Conservation (phyloP, 2,797 vertebrate species). For the Sebastes trivittatus region DNA sequence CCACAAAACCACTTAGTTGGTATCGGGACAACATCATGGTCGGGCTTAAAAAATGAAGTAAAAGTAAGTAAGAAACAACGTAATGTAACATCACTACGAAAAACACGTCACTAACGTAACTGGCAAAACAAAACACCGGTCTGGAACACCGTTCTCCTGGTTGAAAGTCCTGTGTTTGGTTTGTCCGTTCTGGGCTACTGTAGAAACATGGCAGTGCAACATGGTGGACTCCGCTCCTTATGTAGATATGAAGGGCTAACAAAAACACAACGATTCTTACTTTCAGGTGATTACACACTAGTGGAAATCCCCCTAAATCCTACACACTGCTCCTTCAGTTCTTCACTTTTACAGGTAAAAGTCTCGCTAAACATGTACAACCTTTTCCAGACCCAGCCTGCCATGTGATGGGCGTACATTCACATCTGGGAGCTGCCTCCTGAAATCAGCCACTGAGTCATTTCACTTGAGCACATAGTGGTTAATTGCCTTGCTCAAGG, state of each 20-base stretch:
- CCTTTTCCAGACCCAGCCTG: background rate
- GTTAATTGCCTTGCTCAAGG: conserved; percentile 71
- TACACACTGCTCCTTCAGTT: background rate
- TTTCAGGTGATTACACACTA: background rate
- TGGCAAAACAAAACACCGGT: too few species aligned
- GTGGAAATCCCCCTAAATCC: background rate
- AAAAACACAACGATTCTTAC: background rate
- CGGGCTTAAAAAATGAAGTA: too few species aligned
- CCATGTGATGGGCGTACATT: background rate
- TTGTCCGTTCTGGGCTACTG: too few species aligned
- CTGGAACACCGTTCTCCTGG: too few species aligned
- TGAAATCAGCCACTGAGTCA: conserved; percentile 16
- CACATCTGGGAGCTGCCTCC: conserved; percentile 11
- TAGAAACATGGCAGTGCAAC: fast-evolving
- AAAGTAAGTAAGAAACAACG: too few species aligned
- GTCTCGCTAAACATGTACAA: background rate
- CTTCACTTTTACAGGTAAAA: background rate
- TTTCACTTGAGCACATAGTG: conserved; percentile 33
- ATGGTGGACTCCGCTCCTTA: too few species aligned
- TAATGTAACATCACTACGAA: too few species aligned
- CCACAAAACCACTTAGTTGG: too few species aligned
- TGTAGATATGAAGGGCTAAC: too few species aligned
- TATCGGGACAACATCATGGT: too few species aligned
- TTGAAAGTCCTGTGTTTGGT: fast-evolving
- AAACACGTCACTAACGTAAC: too few species aligned